Percentiles rank a stretch among this genome's conserved stretches.
These are phyloP conservation scores for Macropis europaea DNA, from an alignment of 2,888 invertebrate genomes.

Conservation along the genomic window DNA sequence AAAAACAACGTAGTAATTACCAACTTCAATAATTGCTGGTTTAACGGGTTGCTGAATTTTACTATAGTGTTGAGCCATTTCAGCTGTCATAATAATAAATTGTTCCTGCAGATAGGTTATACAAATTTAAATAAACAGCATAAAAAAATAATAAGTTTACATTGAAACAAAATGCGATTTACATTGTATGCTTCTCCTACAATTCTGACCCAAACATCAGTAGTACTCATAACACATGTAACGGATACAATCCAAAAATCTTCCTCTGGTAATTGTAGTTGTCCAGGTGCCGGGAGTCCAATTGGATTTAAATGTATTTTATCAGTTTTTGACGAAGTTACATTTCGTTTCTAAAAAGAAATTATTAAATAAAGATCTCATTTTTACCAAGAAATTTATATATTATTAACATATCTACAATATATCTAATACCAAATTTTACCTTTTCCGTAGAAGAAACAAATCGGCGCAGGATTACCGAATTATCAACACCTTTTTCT, in stretches of 20 bases:
- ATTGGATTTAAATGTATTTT: constrained; percentile 57
- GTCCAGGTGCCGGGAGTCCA: constrained; percentile 55
- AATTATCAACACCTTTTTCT: constrained; percentile 81
- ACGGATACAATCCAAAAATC: constrained; percentile 84
- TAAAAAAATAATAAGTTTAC: constrained; percentile 6
- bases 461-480: constrained; percentile 78
- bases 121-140: background rate
- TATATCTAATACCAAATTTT: constrained; percentile 4
- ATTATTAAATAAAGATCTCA: background rate
- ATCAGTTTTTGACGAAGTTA: constrained; percentile 29
- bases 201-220: constrained; percentile 85
- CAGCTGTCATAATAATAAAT: constrained; percentile 74
- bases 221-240: constrained; percentile 83
- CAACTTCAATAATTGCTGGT: constrained; percentile 66
- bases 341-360: constrained; percentile 14
- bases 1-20: constrained; percentile 79
- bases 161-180: constrained; percentile 69
- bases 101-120: constrained; percentile 70
- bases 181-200: constrained; percentile 85
- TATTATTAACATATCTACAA: background rate
- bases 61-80: constrained; percentile 79
- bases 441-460: constrained; percentile 46
- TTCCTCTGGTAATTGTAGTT: constrained; percentile 73
- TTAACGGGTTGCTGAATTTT: constrained; percentile 50
- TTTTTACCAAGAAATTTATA: background rate